Conservation (phyloP, 2,797 vertebrate species). For the Arnoldichthys spilopterus region DNA sequence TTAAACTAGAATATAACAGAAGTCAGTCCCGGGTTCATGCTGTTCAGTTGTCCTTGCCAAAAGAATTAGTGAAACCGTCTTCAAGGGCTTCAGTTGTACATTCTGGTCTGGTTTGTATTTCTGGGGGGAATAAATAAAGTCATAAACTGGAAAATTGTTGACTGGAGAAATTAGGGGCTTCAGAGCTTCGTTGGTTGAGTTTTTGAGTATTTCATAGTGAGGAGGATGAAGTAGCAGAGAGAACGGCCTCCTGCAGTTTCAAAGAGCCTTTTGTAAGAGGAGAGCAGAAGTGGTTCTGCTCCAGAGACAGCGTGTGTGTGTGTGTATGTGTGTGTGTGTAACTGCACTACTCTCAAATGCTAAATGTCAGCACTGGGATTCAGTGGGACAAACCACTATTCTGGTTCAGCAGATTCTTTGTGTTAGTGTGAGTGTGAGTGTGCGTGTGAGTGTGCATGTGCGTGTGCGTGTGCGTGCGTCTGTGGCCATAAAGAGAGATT, state of each 20-base stretch:
- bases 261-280: constrained; percentile 55
- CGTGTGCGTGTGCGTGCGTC: constrained; percentile 7
- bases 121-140: constrained; percentile 3
- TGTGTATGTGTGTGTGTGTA: constrained; percentile 38
- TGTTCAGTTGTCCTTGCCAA: constrained; percentile 14
- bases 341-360: background rate
- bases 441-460: constrained; percentile 8
- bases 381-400: background rate
- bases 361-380: constrained; percentile 20
- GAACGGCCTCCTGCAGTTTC: constrained; percentile 38
- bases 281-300: constrained; percentile 14
- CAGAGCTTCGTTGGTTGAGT: background rate
- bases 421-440: constrained; percentile 31
- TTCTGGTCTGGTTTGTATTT: background rate
- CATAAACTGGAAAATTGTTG: background rate
- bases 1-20: constrained; percentile 2
- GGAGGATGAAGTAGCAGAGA: constrained; percentile 38
- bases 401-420: background rate
- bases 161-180: background rate
- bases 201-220: background rate
- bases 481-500: background rate
- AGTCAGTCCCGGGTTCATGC: background rate
- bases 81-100: background rate
- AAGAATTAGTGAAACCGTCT: background rate
- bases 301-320: constrained; percentile 26